Evolutionary conservation across 23 tunicate species (phyloP).

Genomic region (Styela clava): DNA sequence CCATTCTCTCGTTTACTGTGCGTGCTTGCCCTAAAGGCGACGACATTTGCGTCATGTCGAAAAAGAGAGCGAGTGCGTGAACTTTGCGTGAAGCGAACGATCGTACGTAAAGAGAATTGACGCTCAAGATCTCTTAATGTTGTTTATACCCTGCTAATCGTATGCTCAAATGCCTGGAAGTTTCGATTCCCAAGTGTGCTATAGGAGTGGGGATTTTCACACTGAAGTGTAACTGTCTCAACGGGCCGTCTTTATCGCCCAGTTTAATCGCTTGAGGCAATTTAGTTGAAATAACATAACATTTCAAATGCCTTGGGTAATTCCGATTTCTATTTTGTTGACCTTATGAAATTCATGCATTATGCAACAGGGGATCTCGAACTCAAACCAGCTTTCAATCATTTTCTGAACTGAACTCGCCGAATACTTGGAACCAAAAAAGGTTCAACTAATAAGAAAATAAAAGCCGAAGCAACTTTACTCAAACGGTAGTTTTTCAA

Average conservation of each 20-base stretch:
- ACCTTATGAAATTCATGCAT: background rate
- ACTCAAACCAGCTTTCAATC: background rate
- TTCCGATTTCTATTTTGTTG: background rate
- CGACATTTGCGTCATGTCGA: background rate
- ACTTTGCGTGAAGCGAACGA: background rate
- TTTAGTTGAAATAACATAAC: background rate
- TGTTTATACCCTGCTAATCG: background rate
- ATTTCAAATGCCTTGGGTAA: background rate
- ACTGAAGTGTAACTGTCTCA: background rate
- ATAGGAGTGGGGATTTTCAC: background rate
- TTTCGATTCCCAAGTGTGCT: conserved; percentile 2
- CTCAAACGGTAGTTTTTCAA: background rate
- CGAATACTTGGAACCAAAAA: too few relatives aligned
- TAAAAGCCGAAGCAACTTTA: too few relatives aligned
- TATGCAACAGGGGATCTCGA: conserved; percentile 14
- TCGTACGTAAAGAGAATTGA: conserved; percentile 5
- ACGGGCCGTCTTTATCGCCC: background rate
- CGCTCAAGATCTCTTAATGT: background rate
- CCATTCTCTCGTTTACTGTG: background rate
- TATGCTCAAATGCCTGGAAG: background rate
- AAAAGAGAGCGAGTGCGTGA: conserved; percentile 4
- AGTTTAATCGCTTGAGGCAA: background rate
- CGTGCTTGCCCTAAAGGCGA: background rate
- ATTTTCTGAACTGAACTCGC: background rate
- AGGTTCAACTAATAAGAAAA: too few relatives aligned